These are phyloP conservation scores for Temnopleurus reevesii DNA, from an alignment of 53 echinoderm and acorn worm species.

Conservation along the genomic window DNA sequence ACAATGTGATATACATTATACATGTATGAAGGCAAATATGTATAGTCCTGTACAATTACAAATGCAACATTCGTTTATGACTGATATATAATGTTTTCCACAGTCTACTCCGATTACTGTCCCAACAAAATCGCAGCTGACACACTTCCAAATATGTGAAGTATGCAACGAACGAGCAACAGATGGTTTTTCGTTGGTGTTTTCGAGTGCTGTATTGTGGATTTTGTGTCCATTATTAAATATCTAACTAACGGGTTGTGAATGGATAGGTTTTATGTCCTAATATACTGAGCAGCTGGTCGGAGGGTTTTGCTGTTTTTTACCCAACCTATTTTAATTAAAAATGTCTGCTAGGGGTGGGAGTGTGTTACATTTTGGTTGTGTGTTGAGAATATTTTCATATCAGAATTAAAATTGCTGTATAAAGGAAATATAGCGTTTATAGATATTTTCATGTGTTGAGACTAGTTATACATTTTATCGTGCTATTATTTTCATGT, in stretches of 20 bases:
- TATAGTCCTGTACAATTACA: too few relatives aligned
- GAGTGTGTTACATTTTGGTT: neutral
- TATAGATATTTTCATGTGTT: too few relatives aligned
- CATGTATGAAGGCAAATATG: too few relatives aligned
- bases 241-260: neutral
- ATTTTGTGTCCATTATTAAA: neutral
- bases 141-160: neutral
- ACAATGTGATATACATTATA: too few relatives aligned
- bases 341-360: neutral
- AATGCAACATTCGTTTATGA: too few relatives aligned
- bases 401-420: too few relatives aligned
- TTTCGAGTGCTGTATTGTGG: neutral
- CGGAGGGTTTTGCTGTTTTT: neutral
- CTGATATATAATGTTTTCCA: too few relatives aligned
- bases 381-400: too few relatives aligned
- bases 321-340: neutral
- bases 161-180: neutral
- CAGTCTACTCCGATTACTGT: neutral
- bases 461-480: too few relatives aligned
- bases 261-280: neutral
- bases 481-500: too few relatives aligned
- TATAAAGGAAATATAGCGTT: too few relatives aligned
- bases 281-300: constrained; percentile 10
- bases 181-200: neutral
- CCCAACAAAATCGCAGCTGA: neutral